Evolutionary conservation across 2,888 invertebrate species (phyloP), one percentile per base, ranked within the genome.

Genomic region (Synergus umbraculus): DNA sequence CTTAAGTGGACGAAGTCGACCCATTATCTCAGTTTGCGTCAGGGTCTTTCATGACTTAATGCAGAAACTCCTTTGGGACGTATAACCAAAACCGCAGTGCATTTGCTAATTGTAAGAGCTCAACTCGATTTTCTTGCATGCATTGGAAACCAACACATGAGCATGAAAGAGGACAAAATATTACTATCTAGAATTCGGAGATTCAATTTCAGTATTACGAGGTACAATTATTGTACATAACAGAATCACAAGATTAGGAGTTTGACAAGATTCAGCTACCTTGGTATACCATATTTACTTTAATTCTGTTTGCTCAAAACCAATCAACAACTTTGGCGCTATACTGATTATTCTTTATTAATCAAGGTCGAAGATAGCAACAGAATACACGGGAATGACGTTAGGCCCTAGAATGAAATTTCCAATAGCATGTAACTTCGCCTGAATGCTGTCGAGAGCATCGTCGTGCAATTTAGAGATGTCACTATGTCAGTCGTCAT

Each of bases 1-100:
- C 85, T 86, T 85, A 85, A 88, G 87, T 87, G 86, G 84, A 86
- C 88, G 85, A 89, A 88, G 86, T 89, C 87, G 81, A 76, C 85
- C 88, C 85, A 87, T 89, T 89, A 89, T 87, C 86, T 84, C 85
- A 82, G 86, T 87, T 86, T 85, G 87, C 83, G 84, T 83, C 82
- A 66, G 77, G 82, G 79, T 86, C 88, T 88, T 88, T 89, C 87
- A 88, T 81, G 87, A 84, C 81, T 82, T 84, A 86, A 87, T 85
- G 86, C 83, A 85, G 87, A 85, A 88, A 88, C 85, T 88, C 85
- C 81, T 67, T 60, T 80, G 82, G 82, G 82, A 79, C 81, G 86
- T 87, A 85, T 87, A 69, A 54, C 83, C 81, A 76, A 84, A 86
- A 86, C 86, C 88, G 83, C 85, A 81, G 83, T 83, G 84, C 85